phyloP scores from a whole-genome alignment of 1,140 invertebrate genomes.

The Gryllus bimaculatus region DNA sequence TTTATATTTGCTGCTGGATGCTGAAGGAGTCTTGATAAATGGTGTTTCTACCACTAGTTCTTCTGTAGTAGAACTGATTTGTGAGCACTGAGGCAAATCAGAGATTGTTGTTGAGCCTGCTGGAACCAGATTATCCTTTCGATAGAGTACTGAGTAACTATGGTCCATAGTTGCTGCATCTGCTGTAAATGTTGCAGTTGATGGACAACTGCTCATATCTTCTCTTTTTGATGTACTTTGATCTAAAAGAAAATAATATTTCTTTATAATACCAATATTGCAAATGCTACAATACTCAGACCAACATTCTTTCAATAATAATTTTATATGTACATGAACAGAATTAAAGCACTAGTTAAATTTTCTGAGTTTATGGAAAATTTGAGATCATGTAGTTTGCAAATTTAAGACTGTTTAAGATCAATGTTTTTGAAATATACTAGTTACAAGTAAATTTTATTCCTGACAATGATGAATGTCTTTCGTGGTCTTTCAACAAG shows the following conservation, averaged over 20 bases:
- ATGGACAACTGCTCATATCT: not conserved
- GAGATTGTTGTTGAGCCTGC: not conserved
- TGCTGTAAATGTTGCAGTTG: not conserved
- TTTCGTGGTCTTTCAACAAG: too few species aligned
- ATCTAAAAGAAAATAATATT: not conserved
- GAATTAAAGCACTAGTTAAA: too few species aligned
- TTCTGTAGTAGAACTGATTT: constrained; percentile 36
- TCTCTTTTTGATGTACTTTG: not conserved
- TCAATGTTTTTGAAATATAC: too few species aligned
- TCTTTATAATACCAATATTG: too few species aligned
- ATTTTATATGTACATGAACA: too few species aligned
- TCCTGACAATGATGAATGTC: too few species aligned
- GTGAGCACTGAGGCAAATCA: constrained; percentile 30
- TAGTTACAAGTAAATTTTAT: too few species aligned
- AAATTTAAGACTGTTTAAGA: too few species aligned
- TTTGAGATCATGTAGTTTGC: too few species aligned
- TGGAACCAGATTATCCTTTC: not conserved
- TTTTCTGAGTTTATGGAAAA: too few species aligned
- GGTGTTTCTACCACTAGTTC: constrained; percentile 25
- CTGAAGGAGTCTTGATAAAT: constrained; percentile 22
- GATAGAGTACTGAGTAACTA: constrained; percentile 17
- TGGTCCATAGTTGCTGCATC: constrained; percentile 18
- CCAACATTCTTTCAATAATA: too few species aligned
- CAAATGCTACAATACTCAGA: too few species aligned
- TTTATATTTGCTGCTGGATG: constrained; percentile 39